phyloP scores from a whole-genome alignment of 2,113 vertebrate species.

The Plecotus auritus region DNA sequence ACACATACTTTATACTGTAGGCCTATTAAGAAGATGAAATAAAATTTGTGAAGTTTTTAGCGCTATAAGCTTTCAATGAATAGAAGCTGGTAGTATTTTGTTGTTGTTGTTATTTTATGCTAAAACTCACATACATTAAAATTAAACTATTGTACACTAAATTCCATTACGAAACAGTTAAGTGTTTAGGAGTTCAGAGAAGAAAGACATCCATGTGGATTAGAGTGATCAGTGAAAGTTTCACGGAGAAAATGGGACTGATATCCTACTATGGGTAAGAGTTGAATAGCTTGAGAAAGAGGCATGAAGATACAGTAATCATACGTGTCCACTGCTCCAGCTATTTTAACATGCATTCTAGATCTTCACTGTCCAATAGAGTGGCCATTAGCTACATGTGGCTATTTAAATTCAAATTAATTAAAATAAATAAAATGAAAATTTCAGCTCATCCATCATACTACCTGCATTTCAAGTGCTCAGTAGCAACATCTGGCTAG shows the following conservation, averaged over 20 bases:
- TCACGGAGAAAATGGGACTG: neutral
- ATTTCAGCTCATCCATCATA: neutral
- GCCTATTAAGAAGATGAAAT: neutral
- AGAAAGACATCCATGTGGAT: neutral
- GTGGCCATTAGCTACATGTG: neutral
- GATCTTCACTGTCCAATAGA: neutral
- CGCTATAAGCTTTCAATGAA: neutral
- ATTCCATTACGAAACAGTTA: neutral
- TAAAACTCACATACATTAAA: neutral
- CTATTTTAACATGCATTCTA: neutral
- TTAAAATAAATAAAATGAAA: conserved; percentile 28
- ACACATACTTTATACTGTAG: neutral
- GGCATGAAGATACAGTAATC: neutral
- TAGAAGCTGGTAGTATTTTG: neutral
- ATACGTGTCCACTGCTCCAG: neutral
- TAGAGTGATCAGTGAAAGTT: neutral
- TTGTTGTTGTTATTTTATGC: neutral
- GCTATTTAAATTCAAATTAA: neutral
- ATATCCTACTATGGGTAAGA: neutral
- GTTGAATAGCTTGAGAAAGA: neutral
- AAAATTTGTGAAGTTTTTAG: neutral
- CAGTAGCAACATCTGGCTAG: neutral
- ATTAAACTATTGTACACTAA: neutral
- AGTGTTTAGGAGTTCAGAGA: neutral
- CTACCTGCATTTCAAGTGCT: neutral